Percentiles rank a stretch among this genome's conserved stretches.
phyloP scores from a whole-genome alignment of 2,797 vertebrate genomes.

The Arremon aurantiirostris region DNA sequence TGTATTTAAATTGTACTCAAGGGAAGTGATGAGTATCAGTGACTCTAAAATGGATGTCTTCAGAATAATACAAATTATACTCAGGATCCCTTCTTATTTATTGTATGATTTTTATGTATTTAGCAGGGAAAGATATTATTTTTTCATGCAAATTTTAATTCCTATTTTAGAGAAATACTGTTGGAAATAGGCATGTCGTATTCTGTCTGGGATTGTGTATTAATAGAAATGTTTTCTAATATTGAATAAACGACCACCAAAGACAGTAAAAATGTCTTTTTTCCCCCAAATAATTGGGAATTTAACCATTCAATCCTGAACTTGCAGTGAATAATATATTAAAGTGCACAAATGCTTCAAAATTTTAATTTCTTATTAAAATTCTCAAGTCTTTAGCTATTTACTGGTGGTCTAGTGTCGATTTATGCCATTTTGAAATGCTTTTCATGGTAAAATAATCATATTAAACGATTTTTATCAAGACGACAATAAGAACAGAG shows the following conservation, averaged over 20 bases:
- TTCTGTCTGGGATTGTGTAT: neutral
- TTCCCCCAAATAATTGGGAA: neutral
- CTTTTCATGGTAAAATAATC: neutral
- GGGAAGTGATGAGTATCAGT: neutral
- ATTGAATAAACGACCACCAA: neutral
- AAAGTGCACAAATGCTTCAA: neutral
- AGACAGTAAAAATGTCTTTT: neutral
- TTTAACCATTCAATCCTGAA: neutral
- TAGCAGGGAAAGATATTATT: neutral
- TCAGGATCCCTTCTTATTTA: neutral
- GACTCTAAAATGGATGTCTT: neutral
- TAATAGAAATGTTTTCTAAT: neutral
- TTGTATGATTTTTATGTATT: neutral
- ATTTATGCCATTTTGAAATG: neutral
- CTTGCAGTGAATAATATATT: neutral
- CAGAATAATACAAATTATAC: neutral
- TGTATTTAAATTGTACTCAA: neutral
- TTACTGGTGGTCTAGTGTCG: neutral
- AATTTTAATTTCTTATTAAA: neutral
- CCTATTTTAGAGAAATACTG: neutral
- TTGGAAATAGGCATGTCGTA: neutral
- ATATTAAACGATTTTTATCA: neutral
- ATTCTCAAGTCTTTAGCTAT: neutral
- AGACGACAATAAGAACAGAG: neutral
- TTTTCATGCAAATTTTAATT: neutral